Percentiles rank a stretch among this genome's conserved stretches.
These are phyloP conservation scores for Notarius lentiginosus DNA, from an alignment of 2,113 vertebrate species.

Conservation along the genomic window DNA sequence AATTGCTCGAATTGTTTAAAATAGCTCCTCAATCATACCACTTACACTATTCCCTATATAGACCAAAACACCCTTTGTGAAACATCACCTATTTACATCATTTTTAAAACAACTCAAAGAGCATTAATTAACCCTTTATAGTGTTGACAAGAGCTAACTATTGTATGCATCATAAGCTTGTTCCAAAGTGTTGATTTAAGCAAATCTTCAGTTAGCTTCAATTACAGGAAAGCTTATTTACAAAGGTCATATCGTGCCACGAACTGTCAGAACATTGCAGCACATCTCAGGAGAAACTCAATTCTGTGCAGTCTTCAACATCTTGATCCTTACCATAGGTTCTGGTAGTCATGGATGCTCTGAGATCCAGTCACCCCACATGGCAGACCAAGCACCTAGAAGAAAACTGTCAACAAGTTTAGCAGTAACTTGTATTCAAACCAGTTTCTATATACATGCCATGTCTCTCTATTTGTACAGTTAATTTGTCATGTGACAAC, in stretches of 20 bases:
- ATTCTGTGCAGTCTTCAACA: conserved; percentile 59
- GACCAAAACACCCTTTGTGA: conserved; percentile 81
- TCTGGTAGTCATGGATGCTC: conserved; percentile 88
- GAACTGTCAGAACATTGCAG: conserved; percentile 47
- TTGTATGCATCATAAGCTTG: neutral
- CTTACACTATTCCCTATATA: neutral
- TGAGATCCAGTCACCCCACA: conserved; percentile 91
- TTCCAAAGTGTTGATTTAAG: conserved; percentile 29
- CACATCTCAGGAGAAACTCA: conserved; percentile 41
- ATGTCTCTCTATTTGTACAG: conserved; percentile 52
- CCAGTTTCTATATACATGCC: conserved; percentile 63
- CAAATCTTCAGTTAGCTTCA: neutral
- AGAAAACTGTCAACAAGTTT: conserved; percentile 99
- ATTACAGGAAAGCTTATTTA: conserved; percentile 20
- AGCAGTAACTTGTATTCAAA: conserved; percentile 91
- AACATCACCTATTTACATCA: conserved; percentile 78
- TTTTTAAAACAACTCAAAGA: conserved; percentile 22
- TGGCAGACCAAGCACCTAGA: conserved; percentile 98
- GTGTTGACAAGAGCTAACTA: conserved; percentile 19
- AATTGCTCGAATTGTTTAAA: neutral
- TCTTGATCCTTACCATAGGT: conserved; percentile 97
- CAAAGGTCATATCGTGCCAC: conserved; percentile 40
- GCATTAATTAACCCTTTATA: conserved; percentile 26
- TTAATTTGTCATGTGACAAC: conserved; percentile 57
- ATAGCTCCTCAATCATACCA: neutral